phyloP scores from a whole-genome alignment of 2,797 vertebrate genomes.

The Manis javanica region DNA sequence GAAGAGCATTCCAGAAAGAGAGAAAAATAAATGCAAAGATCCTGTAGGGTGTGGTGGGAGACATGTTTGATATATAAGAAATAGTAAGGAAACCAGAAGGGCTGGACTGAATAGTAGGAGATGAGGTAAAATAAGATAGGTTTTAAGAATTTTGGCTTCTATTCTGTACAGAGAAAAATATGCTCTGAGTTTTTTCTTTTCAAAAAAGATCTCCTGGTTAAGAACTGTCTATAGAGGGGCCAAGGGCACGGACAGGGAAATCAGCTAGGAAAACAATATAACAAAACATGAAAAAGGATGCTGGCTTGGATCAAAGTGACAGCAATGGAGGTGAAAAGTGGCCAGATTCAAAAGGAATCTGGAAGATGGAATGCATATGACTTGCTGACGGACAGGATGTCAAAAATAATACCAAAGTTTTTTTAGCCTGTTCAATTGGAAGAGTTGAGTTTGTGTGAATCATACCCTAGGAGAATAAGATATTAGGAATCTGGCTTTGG shows the following conservation, averaged over 20 bases:
- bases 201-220: not conserved
- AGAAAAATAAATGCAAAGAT: not conserved
- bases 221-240: not conserved
- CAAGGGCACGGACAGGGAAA: not conserved
- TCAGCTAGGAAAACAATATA: not conserved
- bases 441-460: not conserved
- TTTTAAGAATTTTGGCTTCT: slow-evolving; percentile 18
- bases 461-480: not conserved
- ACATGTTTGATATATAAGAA: not conserved
- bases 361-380: not conserved
- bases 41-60: not conserved
- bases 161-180: not conserved
- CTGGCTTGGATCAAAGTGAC: not conserved
- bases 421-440: not conserved
- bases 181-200: not conserved
- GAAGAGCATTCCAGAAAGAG: not conserved
- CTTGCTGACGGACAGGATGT: not conserved
- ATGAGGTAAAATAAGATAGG: not conserved
- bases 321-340: not conserved
- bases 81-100: not conserved
- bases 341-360: not conserved
- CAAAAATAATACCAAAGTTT: not conserved
- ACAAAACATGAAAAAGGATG: not conserved
- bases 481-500: not conserved
- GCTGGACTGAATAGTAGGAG: not conserved